Percentiles rank a stretch among this genome's conserved stretches.
phyloP scores from a whole-genome alignment of 2,888 invertebrate species.

The Luffia ferchaultella region DNA sequence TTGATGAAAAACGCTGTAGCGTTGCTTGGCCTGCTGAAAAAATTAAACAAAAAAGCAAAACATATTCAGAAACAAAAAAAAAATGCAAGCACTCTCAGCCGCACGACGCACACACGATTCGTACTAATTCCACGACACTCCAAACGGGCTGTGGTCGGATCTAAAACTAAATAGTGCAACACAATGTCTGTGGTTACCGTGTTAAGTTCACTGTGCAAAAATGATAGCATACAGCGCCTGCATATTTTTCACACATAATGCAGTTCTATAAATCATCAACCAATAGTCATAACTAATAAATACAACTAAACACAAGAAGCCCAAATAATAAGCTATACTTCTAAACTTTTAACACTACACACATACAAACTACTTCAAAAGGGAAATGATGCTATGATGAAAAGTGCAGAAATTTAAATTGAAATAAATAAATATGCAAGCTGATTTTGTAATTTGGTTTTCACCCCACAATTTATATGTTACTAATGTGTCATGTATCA shows the following conservation, averaged over 20 bases:
- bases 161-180: background rate
- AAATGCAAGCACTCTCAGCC: conserved; percentile 42
- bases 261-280: too few species aligned
- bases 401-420: background rate
- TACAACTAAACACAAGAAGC: background rate
- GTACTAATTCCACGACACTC: conserved; percentile 20
- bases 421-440: background rate
- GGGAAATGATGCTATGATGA: background rate
- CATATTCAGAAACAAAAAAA: conserved; percentile 29
- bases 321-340: background rate
- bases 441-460: background rate
- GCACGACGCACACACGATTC: conserved; percentile 41
- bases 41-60: conserved; percentile 65
- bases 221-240: too few species aligned
- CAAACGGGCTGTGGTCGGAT: background rate
- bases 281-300: too few species aligned
- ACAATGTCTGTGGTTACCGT: background rate
- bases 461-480: too few species aligned
- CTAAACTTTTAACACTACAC: background rate
- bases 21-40: conserved; percentile 76
- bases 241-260: too few species aligned
- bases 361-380: background rate
- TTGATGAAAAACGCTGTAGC: conserved; percentile 76
- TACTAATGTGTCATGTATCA: background rate
- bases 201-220: background rate